Percentiles rank a stretch among this genome's conserved stretches.
phyloP scores from a whole-genome alignment of 2,113 vertebrate genomes.

The Pteronura brasiliensis region DNA sequence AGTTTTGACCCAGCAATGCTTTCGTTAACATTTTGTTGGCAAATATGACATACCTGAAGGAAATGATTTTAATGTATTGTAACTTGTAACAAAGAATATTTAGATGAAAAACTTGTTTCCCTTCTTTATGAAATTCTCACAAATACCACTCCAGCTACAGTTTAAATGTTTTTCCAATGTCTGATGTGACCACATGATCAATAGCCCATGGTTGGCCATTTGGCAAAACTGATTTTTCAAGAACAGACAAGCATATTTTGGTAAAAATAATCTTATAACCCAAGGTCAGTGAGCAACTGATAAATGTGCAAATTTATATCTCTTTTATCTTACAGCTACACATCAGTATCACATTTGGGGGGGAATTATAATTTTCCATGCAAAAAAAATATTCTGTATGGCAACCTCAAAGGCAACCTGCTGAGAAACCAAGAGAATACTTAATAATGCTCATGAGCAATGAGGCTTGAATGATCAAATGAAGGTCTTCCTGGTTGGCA shows the following conservation, averaged over 20 bases:
- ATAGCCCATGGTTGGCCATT: not conserved
- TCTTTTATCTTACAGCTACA: constrained; percentile 19
- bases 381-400: constrained; percentile 52
- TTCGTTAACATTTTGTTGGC: not conserved
- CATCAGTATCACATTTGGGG: not conserved
- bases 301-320: not conserved
- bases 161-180: not conserved
- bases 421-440: constrained; percentile 62
- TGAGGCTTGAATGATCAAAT: constrained; percentile 57
- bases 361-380: constrained; percentile 35
- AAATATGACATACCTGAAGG: not conserved
- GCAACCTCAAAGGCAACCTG: constrained; percentile 54
- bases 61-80: not conserved
- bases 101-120: not conserved
- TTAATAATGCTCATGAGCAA: constrained; percentile 48
- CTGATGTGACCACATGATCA: not conserved
- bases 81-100: not conserved
- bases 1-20: not conserved
- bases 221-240: constrained; percentile 14
- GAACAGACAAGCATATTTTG: not conserved
- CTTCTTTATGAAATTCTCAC: not conserved
- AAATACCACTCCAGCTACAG: not conserved
- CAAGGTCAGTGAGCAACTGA: not conserved
- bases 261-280: not conserved
- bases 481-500: constrained; percentile 35